A percentile compares a stretch with the other conserved stretches of the same genome.
phyloP scores from a whole-genome alignment of 2,797 vertebrate genomes.

The Falco cherrug region DNA sequence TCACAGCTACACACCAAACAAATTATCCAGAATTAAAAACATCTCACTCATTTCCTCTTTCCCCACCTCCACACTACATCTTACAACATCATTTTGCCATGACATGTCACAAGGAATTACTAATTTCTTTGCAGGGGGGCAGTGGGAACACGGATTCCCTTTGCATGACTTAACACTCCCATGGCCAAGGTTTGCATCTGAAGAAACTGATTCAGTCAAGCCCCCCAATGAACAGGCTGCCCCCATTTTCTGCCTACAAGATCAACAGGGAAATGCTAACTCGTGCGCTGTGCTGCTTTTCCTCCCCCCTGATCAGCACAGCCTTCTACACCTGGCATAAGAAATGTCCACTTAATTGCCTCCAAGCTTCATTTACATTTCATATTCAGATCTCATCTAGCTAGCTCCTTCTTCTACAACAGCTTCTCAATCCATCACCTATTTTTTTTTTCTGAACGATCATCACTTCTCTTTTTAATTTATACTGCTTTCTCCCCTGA shows the following conservation, averaged over 20 bases:
- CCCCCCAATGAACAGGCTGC: neutral
- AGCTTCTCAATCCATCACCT: constrained; percentile 17
- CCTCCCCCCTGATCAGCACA: neutral
- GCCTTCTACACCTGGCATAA: neutral
- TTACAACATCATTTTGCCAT: constrained; percentile 18
- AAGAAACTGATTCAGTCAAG: neutral
- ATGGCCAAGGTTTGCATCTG: neutral
- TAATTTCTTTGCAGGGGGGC: neutral
- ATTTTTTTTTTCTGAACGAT: neutral
- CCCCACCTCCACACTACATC: neutral
- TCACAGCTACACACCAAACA: constrained; percentile 54
- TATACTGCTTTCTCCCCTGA: neutral
- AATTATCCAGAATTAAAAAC: constrained; percentile 62
- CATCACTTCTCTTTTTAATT: constrained; percentile 34
- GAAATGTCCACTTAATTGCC: constrained; percentile 18
- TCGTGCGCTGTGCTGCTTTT: neutral
- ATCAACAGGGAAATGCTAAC: neutral
- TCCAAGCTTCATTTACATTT: constrained; percentile 17
- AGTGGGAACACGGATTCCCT: neutral
- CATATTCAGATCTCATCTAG: neutral
- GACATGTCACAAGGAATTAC: constrained; percentile 4
- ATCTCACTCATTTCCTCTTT: constrained; percentile 55
- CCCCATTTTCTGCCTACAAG: neutral
- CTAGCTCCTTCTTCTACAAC: neutral
- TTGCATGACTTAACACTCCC: neutral